Conservation (phyloP, 2,888 invertebrate genomes). For the Pheosia tremula region DNA sequence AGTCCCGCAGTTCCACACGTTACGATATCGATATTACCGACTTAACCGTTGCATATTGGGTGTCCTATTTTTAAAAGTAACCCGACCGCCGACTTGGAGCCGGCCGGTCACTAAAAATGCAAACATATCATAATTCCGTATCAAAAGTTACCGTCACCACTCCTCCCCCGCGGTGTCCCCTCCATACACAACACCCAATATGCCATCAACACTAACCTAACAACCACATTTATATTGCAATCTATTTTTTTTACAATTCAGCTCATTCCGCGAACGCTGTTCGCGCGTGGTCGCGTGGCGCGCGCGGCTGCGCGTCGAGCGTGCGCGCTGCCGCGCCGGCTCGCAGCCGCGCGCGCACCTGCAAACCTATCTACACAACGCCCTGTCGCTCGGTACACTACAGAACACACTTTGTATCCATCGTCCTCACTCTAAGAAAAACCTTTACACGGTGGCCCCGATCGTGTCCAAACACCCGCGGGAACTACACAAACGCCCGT, state of each 20-base stretch:
- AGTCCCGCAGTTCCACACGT: conserved; percentile 70
- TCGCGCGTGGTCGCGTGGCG: conserved; percentile 43
- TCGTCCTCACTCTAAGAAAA: conserved; percentile 70
- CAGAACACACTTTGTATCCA: conserved; percentile 83
- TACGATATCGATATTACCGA: conserved; percentile 67
- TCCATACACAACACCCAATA: conserved; percentile 82
- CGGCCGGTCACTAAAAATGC: conserved; percentile 18
- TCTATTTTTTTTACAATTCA: conserved; percentile 79
- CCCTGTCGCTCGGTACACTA: conserved; percentile 79
- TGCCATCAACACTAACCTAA: conserved; percentile 68
- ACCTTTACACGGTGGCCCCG: conserved; percentile 62
- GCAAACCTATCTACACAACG: conserved; percentile 77
- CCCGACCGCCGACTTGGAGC: conserved; percentile 14
- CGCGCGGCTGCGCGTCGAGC: too few species aligned
- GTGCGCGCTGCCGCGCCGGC: too few species aligned
- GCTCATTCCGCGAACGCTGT: conserved; percentile 59
- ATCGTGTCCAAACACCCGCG: conserved; percentile 42
- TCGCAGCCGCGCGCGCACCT: conserved; percentile 41
- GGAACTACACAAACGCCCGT: conserved; percentile 18
- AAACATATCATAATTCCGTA: conserved; percentile 11
- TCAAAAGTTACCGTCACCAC: conserved; percentile 24
- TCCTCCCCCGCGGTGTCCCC: conserved; percentile 44
- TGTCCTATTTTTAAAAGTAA: conserved; percentile 26
- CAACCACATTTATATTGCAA: conserved; percentile 77
- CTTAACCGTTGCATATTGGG: conserved; percentile 66